Evolutionary conservation across 2,797 vertebrate species (phyloP).

Genomic region (Pachyuromys duprasi): DNA sequence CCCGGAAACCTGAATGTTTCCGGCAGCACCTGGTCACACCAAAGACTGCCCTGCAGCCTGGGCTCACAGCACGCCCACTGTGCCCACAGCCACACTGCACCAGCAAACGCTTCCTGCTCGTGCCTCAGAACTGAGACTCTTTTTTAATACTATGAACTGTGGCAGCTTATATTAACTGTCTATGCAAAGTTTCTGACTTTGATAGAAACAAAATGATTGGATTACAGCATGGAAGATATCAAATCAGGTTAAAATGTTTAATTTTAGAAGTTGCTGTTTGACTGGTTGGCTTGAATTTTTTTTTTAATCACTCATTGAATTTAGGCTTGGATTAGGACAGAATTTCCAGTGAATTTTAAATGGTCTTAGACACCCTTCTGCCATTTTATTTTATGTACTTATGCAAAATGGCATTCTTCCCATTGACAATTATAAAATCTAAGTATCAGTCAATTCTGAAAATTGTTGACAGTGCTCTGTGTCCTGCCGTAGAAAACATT

Average conservation of each 20-base stretch:
- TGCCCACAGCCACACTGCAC: neutral
- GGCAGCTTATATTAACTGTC: neutral
- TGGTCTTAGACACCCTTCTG: neutral
- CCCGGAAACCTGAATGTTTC: neutral
- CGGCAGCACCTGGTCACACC: neutral
- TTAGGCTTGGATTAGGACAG: neutral
- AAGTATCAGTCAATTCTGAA: neutral
- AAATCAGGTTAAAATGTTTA: neutral
- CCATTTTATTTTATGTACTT: neutral
- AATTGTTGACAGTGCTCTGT: neutral
- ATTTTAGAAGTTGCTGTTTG: neutral
- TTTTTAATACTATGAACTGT: neutral
- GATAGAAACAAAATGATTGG: neutral
- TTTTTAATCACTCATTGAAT: neutral
- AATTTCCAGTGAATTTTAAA: neutral
- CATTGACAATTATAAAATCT: neutral
- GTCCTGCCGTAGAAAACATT: neutral
- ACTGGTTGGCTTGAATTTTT: neutral
- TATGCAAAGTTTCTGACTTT: neutral
- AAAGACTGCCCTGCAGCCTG: neutral
- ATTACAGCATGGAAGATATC: neutral
- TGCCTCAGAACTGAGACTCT: neutral
- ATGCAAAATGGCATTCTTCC: neutral
- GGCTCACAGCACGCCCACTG: neutral
- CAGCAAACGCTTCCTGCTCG: neutral